A percentile compares a stretch with the other conserved stretches of the same genome.
Evolutionary conservation across 2,797 vertebrate genomes (phyloP).

Genomic region (Rhinogobio ventralis): DNA sequence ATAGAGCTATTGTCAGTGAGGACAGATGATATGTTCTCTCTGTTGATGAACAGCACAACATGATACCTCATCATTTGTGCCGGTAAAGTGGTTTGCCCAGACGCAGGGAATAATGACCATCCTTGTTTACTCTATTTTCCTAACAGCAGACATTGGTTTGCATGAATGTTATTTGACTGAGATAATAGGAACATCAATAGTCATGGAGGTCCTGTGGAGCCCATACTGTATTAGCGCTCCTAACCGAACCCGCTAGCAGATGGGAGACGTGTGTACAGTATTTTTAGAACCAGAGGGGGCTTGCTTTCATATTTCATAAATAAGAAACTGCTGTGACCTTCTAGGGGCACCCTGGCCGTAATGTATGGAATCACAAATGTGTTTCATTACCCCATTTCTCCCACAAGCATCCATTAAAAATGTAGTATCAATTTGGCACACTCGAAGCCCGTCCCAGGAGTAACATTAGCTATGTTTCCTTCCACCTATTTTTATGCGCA

Average conservation of each 20-base stretch:
- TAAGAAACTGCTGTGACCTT: conserved; percentile 35
- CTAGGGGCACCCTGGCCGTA: not conserved
- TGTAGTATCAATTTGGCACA: not conserved
- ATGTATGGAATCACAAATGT: conserved; percentile 23
- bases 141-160: conserved; percentile 54
- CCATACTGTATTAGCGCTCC: conserved; percentile 29
- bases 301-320: conserved; percentile 23
- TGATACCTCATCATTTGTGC: conserved; percentile 42
- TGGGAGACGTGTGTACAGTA: conserved; percentile 1
- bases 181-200: conserved; percentile 62
- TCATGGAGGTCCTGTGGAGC: conserved; percentile 47
- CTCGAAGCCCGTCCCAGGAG: not conserved
- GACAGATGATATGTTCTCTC: conserved; percentile 21
- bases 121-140: conserved; percentile 55
- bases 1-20: not conserved
- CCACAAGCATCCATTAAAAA: conserved; percentile 31
- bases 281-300: conserved; percentile 1
- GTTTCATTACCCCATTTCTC: conserved; percentile 27
- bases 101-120: conserved; percentile 50
- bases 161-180: conserved; percentile 60
- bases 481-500: not conserved
- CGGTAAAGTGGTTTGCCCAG: conserved; percentile 37
- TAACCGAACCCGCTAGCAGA: conserved; percentile 26
- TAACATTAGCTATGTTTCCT: not conserved
- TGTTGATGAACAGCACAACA: conserved; percentile 48